Evolutionary conservation across 2,888 invertebrate species (phyloP).

Genomic region (Drosophila leonis): DNA sequence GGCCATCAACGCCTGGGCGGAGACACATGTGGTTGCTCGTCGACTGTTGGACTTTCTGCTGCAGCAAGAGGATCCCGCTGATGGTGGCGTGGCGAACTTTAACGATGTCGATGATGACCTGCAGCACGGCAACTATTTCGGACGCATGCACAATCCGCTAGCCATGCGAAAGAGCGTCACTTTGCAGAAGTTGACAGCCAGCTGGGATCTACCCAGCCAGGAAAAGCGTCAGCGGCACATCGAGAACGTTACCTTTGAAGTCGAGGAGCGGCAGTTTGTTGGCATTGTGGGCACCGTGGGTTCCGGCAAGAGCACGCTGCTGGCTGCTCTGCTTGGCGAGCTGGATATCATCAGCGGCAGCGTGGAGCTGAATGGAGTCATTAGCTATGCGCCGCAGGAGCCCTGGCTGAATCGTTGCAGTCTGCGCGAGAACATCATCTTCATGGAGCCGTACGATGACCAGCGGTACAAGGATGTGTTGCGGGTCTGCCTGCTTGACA

Average conservation of each 20-base stretch:
- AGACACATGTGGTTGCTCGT: constrained; percentile 90
- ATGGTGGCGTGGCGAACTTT: constrained; percentile 74
- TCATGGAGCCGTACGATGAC: constrained; percentile 90
- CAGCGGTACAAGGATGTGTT: constrained; percentile 86
- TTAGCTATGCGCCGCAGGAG: constrained; percentile 93
- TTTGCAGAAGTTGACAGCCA: constrained; percentile 86
- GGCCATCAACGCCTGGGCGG: constrained; percentile 91
- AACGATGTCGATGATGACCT: constrained; percentile 65
- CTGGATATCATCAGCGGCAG: constrained; percentile 88
- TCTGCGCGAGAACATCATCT: constrained; percentile 96
- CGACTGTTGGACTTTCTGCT: constrained; percentile 89
- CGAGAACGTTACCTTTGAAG: constrained; percentile 85
- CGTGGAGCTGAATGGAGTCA: constrained; percentile 87
- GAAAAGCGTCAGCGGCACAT: constrained; percentile 69
- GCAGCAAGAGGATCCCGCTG: constrained; percentile 78
- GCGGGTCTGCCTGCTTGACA: constrained; percentile 87
- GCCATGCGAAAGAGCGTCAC: constrained; percentile 81
- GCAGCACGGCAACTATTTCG: constrained; percentile 70
- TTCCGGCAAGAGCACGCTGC: constrained; percentile 90
- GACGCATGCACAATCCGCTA: constrained; percentile 70
- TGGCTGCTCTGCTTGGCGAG: constrained; percentile 91
- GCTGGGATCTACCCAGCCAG: constrained; percentile 85
- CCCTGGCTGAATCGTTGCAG: constrained; percentile 93
- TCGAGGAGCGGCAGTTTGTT: constrained; percentile 73
- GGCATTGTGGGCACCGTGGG: constrained; percentile 91